phyloP scores from a whole-genome alignment of 1,140 invertebrate genomes.

The Drosophila repletoides region DNA sequence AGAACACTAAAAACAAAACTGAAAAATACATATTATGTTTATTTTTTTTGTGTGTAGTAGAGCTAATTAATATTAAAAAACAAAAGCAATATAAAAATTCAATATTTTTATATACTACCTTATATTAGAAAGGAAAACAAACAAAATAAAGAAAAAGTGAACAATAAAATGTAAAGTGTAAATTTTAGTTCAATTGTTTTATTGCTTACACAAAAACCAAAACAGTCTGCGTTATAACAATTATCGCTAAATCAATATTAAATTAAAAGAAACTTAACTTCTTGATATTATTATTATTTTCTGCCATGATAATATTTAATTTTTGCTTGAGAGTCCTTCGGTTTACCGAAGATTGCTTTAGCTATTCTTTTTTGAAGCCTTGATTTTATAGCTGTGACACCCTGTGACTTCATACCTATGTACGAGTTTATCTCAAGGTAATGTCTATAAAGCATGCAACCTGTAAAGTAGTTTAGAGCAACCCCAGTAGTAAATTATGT shows the following conservation, averaged over 20 bases:
- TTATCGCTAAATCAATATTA: no score
- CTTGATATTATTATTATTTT: no score
- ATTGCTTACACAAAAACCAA: no score
- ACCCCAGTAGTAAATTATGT: no score
- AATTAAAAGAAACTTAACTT: no score
- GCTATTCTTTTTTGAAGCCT: background rate
- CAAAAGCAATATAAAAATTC: slow-evolving; percentile 53
- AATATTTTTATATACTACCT: slow-evolving; percentile 52
- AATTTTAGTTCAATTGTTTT: slow-evolving; percentile 13
- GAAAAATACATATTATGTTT: slow-evolving; percentile 31
- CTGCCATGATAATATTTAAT: background rate
- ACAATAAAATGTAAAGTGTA: slow-evolving; percentile 38
- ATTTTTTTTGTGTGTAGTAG: slow-evolving; percentile 55
- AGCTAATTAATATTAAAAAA: slow-evolving; percentile 63
- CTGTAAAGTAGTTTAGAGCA: background rate
- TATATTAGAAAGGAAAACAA: slow-evolving; percentile 33
- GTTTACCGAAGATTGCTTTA: slow-evolving; percentile 3
- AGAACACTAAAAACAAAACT: slow-evolving; percentile 14
- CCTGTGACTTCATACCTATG: background rate
- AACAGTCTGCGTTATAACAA: no score
- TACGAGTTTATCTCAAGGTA: slow-evolving; percentile 20
- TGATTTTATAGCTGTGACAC: slow-evolving; percentile 1
- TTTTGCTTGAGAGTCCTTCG: background rate
- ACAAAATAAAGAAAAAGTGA: slow-evolving; percentile 58
- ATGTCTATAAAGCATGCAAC: slow-evolving; percentile 22